Evolutionary conservation across 2,113 vertebrate genomes (phyloP).

Genomic region (Halichoerus grypus): DNA sequence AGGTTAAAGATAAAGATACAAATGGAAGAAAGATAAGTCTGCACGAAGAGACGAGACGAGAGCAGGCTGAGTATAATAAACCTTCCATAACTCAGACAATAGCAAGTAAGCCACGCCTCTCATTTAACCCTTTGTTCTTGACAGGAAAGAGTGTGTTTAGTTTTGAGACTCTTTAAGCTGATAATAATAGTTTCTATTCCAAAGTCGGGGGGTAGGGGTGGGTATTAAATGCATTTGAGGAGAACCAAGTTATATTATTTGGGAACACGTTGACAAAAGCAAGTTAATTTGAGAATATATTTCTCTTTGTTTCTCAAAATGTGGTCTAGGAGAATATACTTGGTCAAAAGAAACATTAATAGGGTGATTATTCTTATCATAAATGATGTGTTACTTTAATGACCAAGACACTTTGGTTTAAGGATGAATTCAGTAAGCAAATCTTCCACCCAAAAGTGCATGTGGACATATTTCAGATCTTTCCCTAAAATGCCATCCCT

Average conservation of each 20-base stretch:
- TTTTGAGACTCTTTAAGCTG: background rate
- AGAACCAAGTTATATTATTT: slow-evolving; percentile 47
- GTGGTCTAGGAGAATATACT: background rate
- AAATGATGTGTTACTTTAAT: slow-evolving; percentile 51
- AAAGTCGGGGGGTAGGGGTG: background rate
- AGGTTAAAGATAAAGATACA: slow-evolving; percentile 51
- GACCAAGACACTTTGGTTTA: slow-evolving; percentile 31
- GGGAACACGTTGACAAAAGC: background rate
- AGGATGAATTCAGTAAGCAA: slow-evolving; percentile 49
- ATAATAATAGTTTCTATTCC: slow-evolving; percentile 3
- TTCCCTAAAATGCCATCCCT: background rate
- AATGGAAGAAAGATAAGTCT: background rate
- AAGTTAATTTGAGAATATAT: background rate
- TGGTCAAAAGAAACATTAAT: slow-evolving; percentile 38
- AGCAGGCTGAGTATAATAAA: background rate
- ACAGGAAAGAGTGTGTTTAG: background rate
- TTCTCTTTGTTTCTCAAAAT: slow-evolving; percentile 56
- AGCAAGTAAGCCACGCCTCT: background rate
- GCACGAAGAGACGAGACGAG: background rate
- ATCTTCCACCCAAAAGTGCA: slow-evolving; percentile 15
- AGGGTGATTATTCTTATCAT: slow-evolving; percentile 38
- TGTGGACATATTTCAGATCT: background rate
- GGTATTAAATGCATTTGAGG: background rate
- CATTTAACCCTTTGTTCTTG: background rate
- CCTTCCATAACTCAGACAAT: background rate